phyloP scores from a whole-genome alignment of 2,888 invertebrate species.

The Drosophila antonietae region DNA sequence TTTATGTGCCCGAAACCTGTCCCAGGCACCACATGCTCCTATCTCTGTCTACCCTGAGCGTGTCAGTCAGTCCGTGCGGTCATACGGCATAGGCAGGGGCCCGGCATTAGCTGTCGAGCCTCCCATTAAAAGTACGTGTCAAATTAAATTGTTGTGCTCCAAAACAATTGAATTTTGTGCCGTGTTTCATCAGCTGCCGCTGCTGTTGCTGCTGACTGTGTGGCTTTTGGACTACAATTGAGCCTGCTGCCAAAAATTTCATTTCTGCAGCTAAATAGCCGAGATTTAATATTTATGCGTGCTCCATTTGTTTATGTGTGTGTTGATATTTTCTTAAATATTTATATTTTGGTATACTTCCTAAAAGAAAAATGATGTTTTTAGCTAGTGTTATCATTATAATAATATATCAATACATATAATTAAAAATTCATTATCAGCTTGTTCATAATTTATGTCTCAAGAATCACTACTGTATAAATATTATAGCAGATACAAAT shows the following conservation, averaged over 20 bases:
- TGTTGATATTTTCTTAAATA: no score
- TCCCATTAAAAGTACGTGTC: slow-evolving; percentile 77
- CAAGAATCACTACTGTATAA: no score
- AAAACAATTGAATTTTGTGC: slow-evolving; percentile 76
- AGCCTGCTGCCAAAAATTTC: slow-evolving; percentile 53
- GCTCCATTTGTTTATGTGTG: slow-evolving; percentile 26
- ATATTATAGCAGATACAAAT: no score
- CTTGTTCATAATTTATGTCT: no score
- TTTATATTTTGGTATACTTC: no score
- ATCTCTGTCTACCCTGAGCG: slow-evolving; percentile 7
- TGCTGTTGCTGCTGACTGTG: not conserved
- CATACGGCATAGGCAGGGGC: slow-evolving; percentile 12
- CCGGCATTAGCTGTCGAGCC: slow-evolving; percentile 65
- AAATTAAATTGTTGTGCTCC: slow-evolving; percentile 76
- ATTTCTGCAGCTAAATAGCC: slow-evolving; percentile 58
- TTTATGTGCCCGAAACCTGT: slow-evolving; percentile 63
- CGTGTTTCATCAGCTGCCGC: slow-evolving; percentile 59
- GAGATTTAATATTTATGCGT: slow-evolving; percentile 66
- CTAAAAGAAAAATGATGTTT: no score
- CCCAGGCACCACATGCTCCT: slow-evolving; percentile 23
- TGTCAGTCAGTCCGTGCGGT: slow-evolving; percentile 25
- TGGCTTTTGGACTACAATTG: slow-evolving; percentile 45
- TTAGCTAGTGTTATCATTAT: no score
- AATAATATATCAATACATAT: no score
- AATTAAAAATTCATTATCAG: no score